Conservation (phyloP, 2,888 invertebrate species). For the Oscheius sp. region DNA sequence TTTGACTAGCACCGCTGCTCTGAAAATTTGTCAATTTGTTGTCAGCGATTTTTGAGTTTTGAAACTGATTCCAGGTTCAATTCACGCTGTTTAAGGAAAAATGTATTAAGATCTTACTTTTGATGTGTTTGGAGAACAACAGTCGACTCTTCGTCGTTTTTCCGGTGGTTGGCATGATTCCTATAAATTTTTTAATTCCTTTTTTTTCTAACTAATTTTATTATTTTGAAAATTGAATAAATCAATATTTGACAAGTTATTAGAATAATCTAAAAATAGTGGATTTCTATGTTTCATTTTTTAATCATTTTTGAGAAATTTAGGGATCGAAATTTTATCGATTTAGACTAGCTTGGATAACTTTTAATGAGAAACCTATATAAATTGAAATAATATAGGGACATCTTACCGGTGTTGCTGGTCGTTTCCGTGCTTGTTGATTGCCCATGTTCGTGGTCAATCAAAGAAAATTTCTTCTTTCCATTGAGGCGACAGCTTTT, state of each 20-base stretch:
- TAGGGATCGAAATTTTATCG: neutral
- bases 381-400: neutral
- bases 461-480: no score
- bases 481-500: no score
- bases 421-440: conserved; percentile 3
- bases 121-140: conserved; percentile 8
- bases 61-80: neutral
- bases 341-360: no score
- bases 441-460: conserved; percentile 8
- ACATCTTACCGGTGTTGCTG: neutral
- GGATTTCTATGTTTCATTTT: no score
- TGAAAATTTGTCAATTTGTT: neutral
- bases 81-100: no score
- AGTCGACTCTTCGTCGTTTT: conserved; percentile 4
- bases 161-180: neutral
- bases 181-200: neutral
- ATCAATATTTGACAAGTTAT: no score
- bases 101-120: no score
- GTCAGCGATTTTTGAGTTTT: neutral
- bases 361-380: no score
- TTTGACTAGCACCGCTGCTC: neutral
- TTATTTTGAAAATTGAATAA: neutral
- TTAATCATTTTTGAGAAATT: neutral
- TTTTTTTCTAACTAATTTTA: neutral
- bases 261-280: no score